Conservation (phyloP, 2,888 invertebrate species). For the Ophion slaviceki region DNA sequence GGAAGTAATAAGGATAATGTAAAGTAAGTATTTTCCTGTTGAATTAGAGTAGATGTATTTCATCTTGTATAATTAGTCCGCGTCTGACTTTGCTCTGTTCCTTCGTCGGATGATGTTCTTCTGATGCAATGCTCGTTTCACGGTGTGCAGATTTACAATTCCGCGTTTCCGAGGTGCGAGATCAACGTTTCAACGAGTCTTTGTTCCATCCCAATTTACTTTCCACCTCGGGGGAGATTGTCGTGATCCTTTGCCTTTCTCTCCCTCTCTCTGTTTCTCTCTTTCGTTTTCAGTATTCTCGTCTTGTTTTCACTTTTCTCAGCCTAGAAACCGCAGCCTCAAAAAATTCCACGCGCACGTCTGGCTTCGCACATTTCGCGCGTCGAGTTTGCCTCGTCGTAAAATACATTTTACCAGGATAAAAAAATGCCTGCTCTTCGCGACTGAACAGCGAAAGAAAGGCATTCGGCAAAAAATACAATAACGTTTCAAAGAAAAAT, state of each 20-base stretch:
- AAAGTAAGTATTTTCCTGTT: neutral
- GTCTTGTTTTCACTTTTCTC: constrained; percentile 44
- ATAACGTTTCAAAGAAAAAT: neutral
- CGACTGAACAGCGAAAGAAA: neutral
- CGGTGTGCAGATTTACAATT: constrained; percentile 40
- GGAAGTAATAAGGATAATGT: neutral
- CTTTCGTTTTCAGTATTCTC: neutral
- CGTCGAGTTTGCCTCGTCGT: constrained; percentile 14
- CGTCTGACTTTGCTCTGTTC: constrained; percentile 44
- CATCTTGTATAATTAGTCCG: constrained; percentile 31
- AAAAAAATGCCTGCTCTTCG: neutral
- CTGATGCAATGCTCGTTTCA: constrained; percentile 1
- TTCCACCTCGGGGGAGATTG: neutral
- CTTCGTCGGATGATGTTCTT: constrained; percentile 29
- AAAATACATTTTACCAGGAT: constrained; percentile 19
- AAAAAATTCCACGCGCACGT: constrained; percentile 25
- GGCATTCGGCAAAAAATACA: constrained; percentile 2
- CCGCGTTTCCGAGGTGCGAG: constrained; percentile 22
- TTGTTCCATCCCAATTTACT: constrained; percentile 20
- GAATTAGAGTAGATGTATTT: neutral
- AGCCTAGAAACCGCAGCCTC: neutral
- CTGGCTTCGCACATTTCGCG: constrained; percentile 14
- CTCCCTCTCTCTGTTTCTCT: neutral
- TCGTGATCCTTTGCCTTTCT: neutral
- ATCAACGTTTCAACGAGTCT: constrained; percentile 41